phyloP scores from a whole-genome alignment of 2,888 invertebrate genomes.

The Microdon myrmicae region DNA sequence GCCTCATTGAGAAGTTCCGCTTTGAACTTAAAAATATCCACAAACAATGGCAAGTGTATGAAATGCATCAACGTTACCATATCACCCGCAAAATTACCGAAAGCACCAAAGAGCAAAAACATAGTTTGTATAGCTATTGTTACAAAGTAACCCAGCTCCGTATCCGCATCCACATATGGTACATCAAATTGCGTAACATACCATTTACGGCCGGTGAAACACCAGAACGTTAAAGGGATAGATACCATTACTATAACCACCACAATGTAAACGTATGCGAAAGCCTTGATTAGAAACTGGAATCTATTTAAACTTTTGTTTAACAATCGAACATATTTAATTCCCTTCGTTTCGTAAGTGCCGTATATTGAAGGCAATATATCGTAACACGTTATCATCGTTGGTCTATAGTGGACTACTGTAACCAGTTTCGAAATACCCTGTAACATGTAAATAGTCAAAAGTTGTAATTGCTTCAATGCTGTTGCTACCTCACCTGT shows the following conservation, averaged over 20 bases:
- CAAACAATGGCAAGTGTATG: conserved; percentile 49
- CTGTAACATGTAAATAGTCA: no score
- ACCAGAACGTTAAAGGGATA: conserved; percentile 18
- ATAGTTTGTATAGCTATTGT: conserved; percentile 45
- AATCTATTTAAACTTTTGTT: background rate
- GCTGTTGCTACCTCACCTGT: no score
- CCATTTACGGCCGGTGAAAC: conserved; percentile 20
- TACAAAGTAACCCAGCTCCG: conserved; percentile 41
- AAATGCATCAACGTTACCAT: conserved; percentile 47
- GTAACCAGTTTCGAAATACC: conserved; percentile 27
- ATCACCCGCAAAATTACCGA: conserved; percentile 56
- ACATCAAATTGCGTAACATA: conserved; percentile 54
- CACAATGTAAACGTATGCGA: background rate
- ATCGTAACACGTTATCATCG: background rate
- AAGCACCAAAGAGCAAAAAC: conserved; percentile 34
- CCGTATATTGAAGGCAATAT: conserved; percentile 5
- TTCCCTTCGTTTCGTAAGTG: conserved; percentile 9
- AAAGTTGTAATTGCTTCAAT: no score
- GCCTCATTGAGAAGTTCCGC: conserved; percentile 47
- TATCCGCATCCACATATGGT: conserved; percentile 52
- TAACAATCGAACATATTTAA: background rate
- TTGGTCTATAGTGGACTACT: background rate
- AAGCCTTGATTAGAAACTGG: background rate
- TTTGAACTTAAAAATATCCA: conserved; percentile 54
- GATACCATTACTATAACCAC: conserved; percentile 3